phyloP scores from a whole-genome alignment of 2,113 vertebrate genomes.

The Rhynchomys soricoides region DNA sequence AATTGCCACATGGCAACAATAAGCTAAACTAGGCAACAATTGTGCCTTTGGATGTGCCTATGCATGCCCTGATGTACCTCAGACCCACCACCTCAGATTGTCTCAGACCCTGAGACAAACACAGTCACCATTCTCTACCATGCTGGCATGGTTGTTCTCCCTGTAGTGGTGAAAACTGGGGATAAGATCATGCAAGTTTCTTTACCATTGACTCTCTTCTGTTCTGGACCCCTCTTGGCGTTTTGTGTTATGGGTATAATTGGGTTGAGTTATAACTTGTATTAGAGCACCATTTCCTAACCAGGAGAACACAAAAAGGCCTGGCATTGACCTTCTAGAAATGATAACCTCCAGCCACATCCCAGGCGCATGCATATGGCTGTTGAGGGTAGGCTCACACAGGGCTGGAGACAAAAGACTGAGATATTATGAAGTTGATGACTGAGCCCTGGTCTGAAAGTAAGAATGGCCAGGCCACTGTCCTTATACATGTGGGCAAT shows the following conservation, averaged over 20 bases:
- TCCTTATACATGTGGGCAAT: not conserved
- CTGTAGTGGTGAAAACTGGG: not conserved
- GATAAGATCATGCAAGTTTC: not conserved
- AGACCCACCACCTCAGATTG: not conserved
- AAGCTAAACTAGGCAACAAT: not conserved
- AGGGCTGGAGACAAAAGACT: not conserved
- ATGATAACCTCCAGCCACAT: not conserved
- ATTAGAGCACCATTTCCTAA: constrained; percentile 43
- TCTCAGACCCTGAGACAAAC: not conserved
- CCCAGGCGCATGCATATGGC: not conserved
- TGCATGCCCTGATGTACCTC: not conserved
- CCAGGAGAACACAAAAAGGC: constrained; percentile 43
- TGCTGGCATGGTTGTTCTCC: not conserved
- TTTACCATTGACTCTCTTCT: not conserved
- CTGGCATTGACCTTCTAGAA: constrained; percentile 21
- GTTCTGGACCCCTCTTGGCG: not conserved
- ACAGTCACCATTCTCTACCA: no score
- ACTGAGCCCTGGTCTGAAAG: not conserved
- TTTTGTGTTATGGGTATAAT: not conserved
- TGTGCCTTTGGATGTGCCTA: not conserved
- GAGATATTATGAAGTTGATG: not conserved
- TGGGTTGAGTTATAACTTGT: constrained; percentile 22
- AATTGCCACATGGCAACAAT: constrained; percentile 34
- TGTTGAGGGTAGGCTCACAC: not conserved
- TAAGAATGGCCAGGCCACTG: not conserved